Evolutionary conservation across 2,797 vertebrate genomes (phyloP).

Genomic region (Bovichtus diacanthus): DNA sequence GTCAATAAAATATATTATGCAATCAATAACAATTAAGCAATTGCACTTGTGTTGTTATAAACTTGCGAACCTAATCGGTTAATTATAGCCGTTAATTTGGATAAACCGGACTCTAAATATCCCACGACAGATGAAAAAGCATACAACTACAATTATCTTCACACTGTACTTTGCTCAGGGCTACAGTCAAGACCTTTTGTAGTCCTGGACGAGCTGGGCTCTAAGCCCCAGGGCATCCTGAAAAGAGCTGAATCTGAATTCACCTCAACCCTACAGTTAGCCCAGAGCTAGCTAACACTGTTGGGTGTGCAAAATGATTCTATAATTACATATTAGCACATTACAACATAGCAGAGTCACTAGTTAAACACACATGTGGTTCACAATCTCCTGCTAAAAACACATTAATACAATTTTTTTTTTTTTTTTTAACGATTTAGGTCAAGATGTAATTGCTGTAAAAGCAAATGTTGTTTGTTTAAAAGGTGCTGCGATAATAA

Average conservation of each 20-base stretch:
- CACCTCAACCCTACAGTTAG: slow-evolving; percentile 28
- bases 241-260: slow-evolving; percentile 50
- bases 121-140: slow-evolving; percentile 31
- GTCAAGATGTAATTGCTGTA: background rate
- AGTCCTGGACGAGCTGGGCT: slow-evolving; percentile 49
- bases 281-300: slow-evolving; percentile 19
- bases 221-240: slow-evolving; percentile 49
- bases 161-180: slow-evolving; percentile 40
- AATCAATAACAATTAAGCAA: slow-evolving; percentile 6
- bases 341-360: background rate
- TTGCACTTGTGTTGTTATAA: background rate
- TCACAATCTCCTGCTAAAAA: background rate
- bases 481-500: slow-evolving; percentile 5
- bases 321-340: slow-evolving; percentile 25
- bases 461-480: background rate
- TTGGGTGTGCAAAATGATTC: slow-evolving; percentile 28
- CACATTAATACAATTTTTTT: too few relatives aligned
- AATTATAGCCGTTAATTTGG: slow-evolving; percentile 15
- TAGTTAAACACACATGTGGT: background rate
- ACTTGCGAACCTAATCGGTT: slow-evolving; percentile 9
- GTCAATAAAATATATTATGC: background rate
- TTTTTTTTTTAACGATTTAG: background rate
- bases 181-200: slow-evolving; percentile 59
- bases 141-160: slow-evolving; percentile 35
- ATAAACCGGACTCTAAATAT: slow-evolving; percentile 49